Evolutionary conservation across 2,888 invertebrate genomes (phyloP).

Genomic region (Luperina testacea): DNA sequence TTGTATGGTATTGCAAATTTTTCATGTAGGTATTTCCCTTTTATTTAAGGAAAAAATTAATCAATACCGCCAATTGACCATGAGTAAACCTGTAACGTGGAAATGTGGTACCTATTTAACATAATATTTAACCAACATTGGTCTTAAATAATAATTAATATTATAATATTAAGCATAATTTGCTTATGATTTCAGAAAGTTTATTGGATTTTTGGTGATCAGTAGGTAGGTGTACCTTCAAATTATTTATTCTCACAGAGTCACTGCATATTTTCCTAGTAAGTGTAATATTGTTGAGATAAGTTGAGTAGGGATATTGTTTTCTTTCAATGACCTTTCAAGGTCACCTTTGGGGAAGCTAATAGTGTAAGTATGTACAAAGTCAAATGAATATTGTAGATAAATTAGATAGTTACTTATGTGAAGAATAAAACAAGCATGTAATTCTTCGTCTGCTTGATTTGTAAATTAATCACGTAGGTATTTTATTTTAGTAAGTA

Average conservation of each 20-base stretch:
- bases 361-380: slow-evolving; percentile 41
- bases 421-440: slow-evolving; percentile 2
- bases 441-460: not conserved
- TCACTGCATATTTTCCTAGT: too few relatives aligned
- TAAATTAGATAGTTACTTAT: not conserved
- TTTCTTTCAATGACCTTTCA: slow-evolving; percentile 79
- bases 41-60: not conserved
- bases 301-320: not conserved
- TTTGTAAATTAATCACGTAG: not conserved
- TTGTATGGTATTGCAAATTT: slow-evolving; percentile 26
- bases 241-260: not conserved
- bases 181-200: not conserved
- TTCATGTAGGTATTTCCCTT: slow-evolving; percentile 1
- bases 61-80: not conserved
- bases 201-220: not conserved
- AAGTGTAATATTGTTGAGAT: not conserved
- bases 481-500: not conserved
- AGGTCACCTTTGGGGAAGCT: slow-evolving; percentile 77
- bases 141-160: not conserved
- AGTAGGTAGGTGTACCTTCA: too few relatives aligned
- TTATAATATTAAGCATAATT: too few relatives aligned
- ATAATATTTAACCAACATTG: not conserved
- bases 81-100: not conserved
- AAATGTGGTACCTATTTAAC: not conserved
- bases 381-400: slow-evolving; percentile 29